Evolutionary conservation across 2,888 invertebrate genomes (phyloP), one percentile per base, ranked within the genome.

Genomic region (Eudasyphora cyanicolor): DNA sequence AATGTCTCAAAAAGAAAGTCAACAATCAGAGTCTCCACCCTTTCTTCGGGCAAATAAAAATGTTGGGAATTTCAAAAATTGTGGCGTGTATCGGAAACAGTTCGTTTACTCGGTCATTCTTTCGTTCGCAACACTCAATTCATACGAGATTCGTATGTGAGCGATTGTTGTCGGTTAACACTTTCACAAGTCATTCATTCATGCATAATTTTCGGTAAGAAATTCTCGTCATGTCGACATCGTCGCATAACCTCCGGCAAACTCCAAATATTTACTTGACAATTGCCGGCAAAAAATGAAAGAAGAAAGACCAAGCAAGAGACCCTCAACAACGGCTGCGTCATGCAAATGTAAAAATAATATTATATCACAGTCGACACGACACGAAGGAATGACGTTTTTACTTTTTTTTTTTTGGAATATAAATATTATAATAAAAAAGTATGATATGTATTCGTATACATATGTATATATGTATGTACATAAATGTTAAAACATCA

Each of bases 211-310:
- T 60, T 60, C 6, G 27, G 3, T 60, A 29, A 60, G 29, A 29
- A 60, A 60, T 60, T 60, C 60, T 60, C 60, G 32, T 60, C 60
- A 60, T 60, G 60, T 32, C 29, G 60, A 29, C 32, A 32, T 14
- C 1, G 21, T 27, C 10, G 27, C 57, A 57, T 17, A 24, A 57
- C 57, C 57, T 24, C 57, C 10, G 24, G 60, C 24, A 6, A 29
- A 29, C n/a, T 60, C 14, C n/a, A n/a, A 60, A 60, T 32, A 60
- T 60, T 29, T 57, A 57, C 57, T 60, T 60, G 60, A 60, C 60
- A 60, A 60, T 60, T 27, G n/a, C n/a, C 32, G 14, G 60, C 2
- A 60, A 60, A 60, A 60, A 17, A 49, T 2, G 10, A 38, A 38
- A 38, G 5, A 38, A 38, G 5, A 38, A 38, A 7, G 38, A 38